Evolutionary conservation across 1,140 invertebrate genomes (phyloP), one percentile per base, ranked within the genome.

Genomic region (Hirudo medicinalis): DNA sequence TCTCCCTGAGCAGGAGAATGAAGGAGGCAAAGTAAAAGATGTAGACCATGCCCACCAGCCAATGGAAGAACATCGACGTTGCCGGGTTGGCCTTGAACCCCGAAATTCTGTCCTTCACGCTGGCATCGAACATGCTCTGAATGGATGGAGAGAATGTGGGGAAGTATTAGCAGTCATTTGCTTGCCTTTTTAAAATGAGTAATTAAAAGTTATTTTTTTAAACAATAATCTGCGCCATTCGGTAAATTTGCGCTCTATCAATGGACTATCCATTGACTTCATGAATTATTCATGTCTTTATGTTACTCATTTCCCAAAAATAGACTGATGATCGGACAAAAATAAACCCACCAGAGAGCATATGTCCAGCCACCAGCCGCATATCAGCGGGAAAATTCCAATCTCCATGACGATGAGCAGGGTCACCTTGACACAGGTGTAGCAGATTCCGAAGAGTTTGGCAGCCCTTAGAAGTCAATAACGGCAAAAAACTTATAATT

Each of bases 1-100:
- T 91, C 83, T 99, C 96, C 66, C 95, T 84, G 4, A 98, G 81
- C 0, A 97, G 82, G 0, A 97, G 84, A 54, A 98, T 92, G 79
- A 98, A 98, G 0, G 94, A 97, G 13, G 95, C 96, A 80, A 98
- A 98, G 82, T 99, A 99, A 81, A 99, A 99, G 20, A 99, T 93
- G 81, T 97, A 99, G 1, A 99, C 89, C 93, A 98, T 97, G 70
- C 95, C 95, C n/a, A 95, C 90, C 15, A 98, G 86, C 96, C 96
- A 99, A 81, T 99, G 95, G 69, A 98, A 89, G 78, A 99, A 99
- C 86, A 97, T 92, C 0, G 91, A 94, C 0, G 94, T 97, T 57
- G 92, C 92, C 0, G 96, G 95, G 0, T 92, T 89, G 0, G 88
- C 85, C 74, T 88, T 87, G 75, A 98, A 94, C 73, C 90, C 91